Percentiles rank a stretch among this genome's conserved stretches.
These are phyloP conservation scores for Hetaerina americana DNA, from an alignment of 1,140 invertebrate species.

Conservation along the genomic window DNA sequence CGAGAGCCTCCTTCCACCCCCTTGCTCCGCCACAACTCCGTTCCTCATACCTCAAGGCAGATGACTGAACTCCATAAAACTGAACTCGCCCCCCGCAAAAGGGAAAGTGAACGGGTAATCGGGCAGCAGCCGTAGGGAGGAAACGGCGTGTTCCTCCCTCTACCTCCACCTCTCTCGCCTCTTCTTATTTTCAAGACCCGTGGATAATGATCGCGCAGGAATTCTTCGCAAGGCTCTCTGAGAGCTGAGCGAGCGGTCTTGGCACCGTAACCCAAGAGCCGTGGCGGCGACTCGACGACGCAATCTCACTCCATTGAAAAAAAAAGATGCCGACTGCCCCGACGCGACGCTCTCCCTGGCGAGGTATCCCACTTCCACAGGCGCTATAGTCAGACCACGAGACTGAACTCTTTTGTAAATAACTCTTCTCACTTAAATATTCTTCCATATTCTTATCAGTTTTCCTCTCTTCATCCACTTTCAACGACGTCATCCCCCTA, in stretches of 20 bases:
- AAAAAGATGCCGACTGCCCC: too few relatives aligned
- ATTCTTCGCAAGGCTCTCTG: neutral
- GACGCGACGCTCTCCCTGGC: too few relatives aligned
- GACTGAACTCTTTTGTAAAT: too few relatives aligned
- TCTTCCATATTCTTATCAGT: too few relatives aligned
- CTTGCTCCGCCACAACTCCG: neutral
- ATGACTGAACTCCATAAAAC: neutral
- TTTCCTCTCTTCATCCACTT: too few relatives aligned
- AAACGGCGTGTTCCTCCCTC: neutral
- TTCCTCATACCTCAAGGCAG: neutral
- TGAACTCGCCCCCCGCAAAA: neutral
- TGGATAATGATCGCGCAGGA: neutral
- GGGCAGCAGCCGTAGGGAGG: too few relatives aligned
- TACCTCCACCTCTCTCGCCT: neutral
- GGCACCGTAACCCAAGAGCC: neutral
- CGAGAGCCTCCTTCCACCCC: neutral
- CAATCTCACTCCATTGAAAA: too few relatives aligned
- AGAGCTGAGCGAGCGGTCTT: neutral
- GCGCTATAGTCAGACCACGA: too few relatives aligned
- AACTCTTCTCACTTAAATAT: too few relatives aligned
- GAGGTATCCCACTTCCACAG: too few relatives aligned
- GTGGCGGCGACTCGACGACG: neutral
- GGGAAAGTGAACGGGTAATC: neutral
- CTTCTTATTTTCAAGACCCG: neutral
- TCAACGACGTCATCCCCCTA: too few relatives aligned